phyloP scores from a whole-genome alignment of 92 coral and sea anemone genomes.

The Umimayanthus kanabou region DNA sequence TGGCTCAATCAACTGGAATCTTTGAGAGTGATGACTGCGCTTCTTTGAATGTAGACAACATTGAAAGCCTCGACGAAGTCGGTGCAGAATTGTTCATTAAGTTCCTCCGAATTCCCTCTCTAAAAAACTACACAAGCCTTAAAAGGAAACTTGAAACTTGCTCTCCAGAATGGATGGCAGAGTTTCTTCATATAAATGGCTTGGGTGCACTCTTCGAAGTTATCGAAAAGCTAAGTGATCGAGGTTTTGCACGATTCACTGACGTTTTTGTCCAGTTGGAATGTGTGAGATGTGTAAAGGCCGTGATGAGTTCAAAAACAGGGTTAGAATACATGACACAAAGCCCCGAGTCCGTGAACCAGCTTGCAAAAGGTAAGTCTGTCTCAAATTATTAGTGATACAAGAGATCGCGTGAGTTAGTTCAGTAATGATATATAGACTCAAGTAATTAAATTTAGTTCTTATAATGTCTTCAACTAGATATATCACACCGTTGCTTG shows the following conservation, averaged over 20 bases:
- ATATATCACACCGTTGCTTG: neutral
- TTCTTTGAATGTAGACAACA: slow-evolving; percentile 47
- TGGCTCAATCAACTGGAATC: slow-evolving; percentile 52
- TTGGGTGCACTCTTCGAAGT: slow-evolving; percentile 80
- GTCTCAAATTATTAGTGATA: neutral
- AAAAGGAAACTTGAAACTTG: slow-evolving; percentile 64
- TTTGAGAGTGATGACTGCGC: slow-evolving; percentile 34
- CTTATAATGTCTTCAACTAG: neutral
- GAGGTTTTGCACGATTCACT: slow-evolving; percentile 67
- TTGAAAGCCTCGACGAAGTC: slow-evolving; percentile 57
- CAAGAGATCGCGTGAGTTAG: slow-evolving; percentile 24
- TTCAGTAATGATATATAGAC: neutral
- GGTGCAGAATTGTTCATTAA: slow-evolving; percentile 79
- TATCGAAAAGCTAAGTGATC: slow-evolving; percentile 74
- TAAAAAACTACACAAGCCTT: slow-evolving; percentile 73
- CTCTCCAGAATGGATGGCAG: slow-evolving; percentile 80
- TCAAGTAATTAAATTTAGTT: neutral
- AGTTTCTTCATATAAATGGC: slow-evolving; percentile 83
- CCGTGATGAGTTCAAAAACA: slow-evolving; percentile 81
- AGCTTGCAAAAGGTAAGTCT: slow-evolving; percentile 77
- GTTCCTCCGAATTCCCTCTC: slow-evolving; percentile 77
- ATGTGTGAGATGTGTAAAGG: slow-evolving; percentile 91
- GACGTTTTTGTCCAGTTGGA: slow-evolving; percentile 86
- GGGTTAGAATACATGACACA: slow-evolving; percentile 83
- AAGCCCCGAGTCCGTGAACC: slow-evolving; percentile 68